Conservation (phyloP, 2,888 invertebrate genomes). For the Epiblema foenella region DNA sequence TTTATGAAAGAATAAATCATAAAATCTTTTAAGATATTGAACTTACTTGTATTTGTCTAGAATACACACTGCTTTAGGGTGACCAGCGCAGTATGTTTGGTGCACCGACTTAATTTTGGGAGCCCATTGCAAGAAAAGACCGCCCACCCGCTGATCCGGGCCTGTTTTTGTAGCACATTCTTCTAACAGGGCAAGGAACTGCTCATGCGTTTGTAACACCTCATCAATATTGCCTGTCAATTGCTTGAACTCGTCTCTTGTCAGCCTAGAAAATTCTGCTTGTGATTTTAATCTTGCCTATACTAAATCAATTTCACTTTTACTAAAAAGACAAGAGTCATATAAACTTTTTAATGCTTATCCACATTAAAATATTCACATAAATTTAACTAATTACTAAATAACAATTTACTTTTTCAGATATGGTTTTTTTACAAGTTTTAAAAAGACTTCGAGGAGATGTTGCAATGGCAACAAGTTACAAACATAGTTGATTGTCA, state of each 20-base stretch:
- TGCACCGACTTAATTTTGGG: conserved; percentile 93
- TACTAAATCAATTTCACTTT: too few species aligned
- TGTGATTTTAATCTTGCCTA: background rate
- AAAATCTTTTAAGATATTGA: background rate
- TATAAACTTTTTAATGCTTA: too few species aligned
- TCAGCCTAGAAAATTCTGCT: conserved; percentile 86
- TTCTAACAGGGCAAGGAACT: conserved; percentile 91
- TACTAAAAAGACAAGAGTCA: too few species aligned
- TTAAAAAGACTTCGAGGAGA: too few species aligned
- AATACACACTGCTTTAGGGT: conserved; percentile 97
- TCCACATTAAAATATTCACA: too few species aligned
- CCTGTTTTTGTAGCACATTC: conserved; percentile 89
- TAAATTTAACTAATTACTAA: too few species aligned
- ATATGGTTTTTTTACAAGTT: too few species aligned
- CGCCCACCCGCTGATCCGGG: conserved; percentile 94
- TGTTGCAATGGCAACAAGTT: too few species aligned
- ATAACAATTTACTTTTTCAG: too few species aligned
- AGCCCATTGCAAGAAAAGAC: conserved; percentile 94
- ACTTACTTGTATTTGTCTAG: conserved; percentile 96
- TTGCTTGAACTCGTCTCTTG: conserved; percentile 93
- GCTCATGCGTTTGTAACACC: conserved; percentile 93
- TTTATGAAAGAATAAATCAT: background rate
- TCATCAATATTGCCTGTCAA: conserved; percentile 95
- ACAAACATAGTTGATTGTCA: too few species aligned
- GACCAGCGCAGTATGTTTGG: conserved; percentile 95